Evolutionary conservation across 2,888 invertebrate genomes (phyloP).

Genomic region (Laspeyria flexula): DNA sequence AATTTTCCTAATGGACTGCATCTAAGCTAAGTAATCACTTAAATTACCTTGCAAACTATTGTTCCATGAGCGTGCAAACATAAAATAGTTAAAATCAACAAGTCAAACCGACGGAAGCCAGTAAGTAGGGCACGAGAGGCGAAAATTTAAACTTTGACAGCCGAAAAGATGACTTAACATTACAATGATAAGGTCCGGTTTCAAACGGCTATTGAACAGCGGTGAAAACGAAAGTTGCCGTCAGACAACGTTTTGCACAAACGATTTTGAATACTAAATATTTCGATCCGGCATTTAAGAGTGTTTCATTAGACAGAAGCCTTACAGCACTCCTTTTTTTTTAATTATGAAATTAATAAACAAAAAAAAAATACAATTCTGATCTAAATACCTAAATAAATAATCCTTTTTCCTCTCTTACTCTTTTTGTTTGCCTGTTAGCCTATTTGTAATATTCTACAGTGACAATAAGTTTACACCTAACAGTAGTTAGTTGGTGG

Average conservation of each 20-base stretch:
- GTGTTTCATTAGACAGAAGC: constrained; percentile 35
- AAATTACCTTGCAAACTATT: constrained; percentile 43
- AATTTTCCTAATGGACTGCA: too few species aligned
- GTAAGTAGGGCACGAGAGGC: constrained; percentile 76
- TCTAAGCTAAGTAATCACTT: constrained; percentile 23
- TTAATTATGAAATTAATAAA: too few species aligned
- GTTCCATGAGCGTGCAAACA: constrained; percentile 56
- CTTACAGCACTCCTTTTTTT: constrained; percentile 4
- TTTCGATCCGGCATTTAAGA: constrained; percentile 54
- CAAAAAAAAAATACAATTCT: too few species aligned
- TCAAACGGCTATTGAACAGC: constrained; percentile 22
- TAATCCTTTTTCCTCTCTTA: too few species aligned
- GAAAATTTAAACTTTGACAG: constrained; percentile 66
- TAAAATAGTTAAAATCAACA: constrained; percentile 78
- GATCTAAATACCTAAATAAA: too few species aligned
- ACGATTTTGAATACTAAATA: constrained; percentile 79
- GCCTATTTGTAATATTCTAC: too few species aligned
- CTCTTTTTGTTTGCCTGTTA: too few species aligned
- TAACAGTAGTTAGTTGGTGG: too few species aligned
- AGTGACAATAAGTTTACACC: too few species aligned
- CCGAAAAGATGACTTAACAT: constrained; percentile 47
- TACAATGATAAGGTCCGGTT: constrained; percentile 46
- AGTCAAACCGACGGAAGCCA: constrained; percentile 71
- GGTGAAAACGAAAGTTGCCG: constrained; percentile 82
- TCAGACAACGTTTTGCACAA: constrained; percentile 75